phyloP scores from a whole-genome alignment of 2,797 vertebrate species.

The Pterois miles region DNA sequence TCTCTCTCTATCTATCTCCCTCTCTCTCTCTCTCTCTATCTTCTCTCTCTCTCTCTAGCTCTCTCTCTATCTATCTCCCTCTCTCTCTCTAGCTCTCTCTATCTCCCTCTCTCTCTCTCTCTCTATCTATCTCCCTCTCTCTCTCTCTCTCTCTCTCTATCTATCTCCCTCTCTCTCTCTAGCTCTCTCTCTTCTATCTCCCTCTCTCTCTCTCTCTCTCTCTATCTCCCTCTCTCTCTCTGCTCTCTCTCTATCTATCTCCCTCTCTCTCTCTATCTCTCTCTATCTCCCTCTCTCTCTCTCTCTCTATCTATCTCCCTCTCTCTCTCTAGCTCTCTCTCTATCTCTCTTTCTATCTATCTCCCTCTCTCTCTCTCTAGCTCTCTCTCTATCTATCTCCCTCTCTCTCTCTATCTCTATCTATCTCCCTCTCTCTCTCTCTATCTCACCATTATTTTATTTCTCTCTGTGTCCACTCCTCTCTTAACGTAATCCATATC shows the following conservation, averaged over 20 bases:
- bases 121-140: too few relatives aligned
- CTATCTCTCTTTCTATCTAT: conserved; percentile 2
- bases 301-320: too few relatives aligned
- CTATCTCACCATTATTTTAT: background rate
- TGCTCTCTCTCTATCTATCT: too few relatives aligned
- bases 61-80: conserved; percentile 2
- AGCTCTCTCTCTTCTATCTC: conserved; percentile 28
- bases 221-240: conserved; percentile 3
- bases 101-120: conserved; percentile 7
- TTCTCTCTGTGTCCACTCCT: too few relatives aligned
- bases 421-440: background rate
- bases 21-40: background rate
- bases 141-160: background rate
- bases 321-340: conserved; percentile 5
- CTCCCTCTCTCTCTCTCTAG: conserved; percentile 8
- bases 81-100: conserved; percentile 8
- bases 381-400: too few relatives aligned
- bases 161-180: conserved; percentile 71
- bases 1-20: too few relatives aligned
- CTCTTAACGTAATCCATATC: too few relatives aligned
- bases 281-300: conserved; percentile 68
- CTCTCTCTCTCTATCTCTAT: too few relatives aligned
- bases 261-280: too few relatives aligned
- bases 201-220: conserved; percentile 12
- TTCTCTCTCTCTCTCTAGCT: too few relatives aligned